Evolutionary conservation across 2,888 invertebrate genomes (phyloP), one percentile per base, ranked within the genome.

Genomic region (Azorinus chamasolen): DNA sequence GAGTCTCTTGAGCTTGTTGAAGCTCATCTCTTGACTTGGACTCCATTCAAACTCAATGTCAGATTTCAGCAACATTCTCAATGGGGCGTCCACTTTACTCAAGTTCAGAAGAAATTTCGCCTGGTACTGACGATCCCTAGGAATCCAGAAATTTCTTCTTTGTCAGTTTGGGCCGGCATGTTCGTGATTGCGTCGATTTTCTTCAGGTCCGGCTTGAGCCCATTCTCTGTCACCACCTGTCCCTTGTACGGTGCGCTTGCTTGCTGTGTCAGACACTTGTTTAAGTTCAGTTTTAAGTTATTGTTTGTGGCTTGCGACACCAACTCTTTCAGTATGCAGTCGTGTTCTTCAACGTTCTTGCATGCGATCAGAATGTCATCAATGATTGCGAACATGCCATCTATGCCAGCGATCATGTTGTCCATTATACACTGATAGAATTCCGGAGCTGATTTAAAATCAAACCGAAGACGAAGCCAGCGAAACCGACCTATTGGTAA

Each of bases 391-490:
- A 48, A 50, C 20, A 70, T 76, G 12, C 85, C 79, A 16, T 65
- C 59, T 14, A 79, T 75, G 16, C 75, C 81, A 58, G 70, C 66
- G 5, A 79, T 51, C 79, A 80, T 82, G 18, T 82, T 41, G 22
- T 83, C 82, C 83, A 85, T 83, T 18, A 82, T 80, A 0, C 71
- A 51, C 43, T 81, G 81, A 41, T 68, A 85, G 18, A 83, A 74
- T 72, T 85, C 85, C 12, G 85, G 77, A 0, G 70, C 79, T 5
- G 66, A 83, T 62, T 71, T 72, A 6, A 83, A 79, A 14, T 77
- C 83, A 27, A 83, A 83, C 1, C 82, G 81, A 2, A 86, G 61
- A 1, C 77, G 71, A 0, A 83, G 59, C 83, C 81, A 86, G 12
- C 83, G 24, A 27, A 72, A 83, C 16, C 83, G 24, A 14, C 83